A percentile compares a stretch with the other conserved stretches of the same genome.
phyloP scores from a whole-genome alignment of 2,113 vertebrate species.

The Tachysurus vachellii region DNA sequence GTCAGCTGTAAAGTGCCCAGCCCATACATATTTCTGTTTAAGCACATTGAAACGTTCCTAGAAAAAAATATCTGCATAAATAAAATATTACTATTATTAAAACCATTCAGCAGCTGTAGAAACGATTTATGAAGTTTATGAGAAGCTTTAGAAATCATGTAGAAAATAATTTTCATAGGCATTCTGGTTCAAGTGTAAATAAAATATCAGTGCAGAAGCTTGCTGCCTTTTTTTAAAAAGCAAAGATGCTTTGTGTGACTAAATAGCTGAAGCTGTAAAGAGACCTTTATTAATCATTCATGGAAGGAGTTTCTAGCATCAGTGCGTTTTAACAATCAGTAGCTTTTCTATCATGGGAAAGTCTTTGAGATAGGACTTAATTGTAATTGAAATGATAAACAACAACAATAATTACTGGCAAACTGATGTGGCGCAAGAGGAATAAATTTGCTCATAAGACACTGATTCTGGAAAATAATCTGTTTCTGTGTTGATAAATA shows the following conservation, averaged over 20 bases:
- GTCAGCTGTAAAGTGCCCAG: conserved; percentile 7
- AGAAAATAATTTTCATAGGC: too few relatives aligned
- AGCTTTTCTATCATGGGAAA: neutral
- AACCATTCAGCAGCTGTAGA: neutral
- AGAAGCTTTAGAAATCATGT: neutral
- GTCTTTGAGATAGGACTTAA: neutral
- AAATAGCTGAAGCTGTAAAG: neutral
- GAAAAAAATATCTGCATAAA: neutral
- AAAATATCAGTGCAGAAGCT: neutral
- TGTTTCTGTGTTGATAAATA: neutral
- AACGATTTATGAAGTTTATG: neutral
- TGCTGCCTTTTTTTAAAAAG: neutral
- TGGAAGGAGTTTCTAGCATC: neutral
- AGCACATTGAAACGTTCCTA: neutral
- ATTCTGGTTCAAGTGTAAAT: neutral
- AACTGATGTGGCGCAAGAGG: neutral
- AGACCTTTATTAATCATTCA: neutral
- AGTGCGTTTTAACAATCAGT: neutral
- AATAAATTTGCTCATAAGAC: neutral
- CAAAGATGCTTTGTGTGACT: neutral
- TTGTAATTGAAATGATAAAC: neutral
- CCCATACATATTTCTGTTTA: neutral
- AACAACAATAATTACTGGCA: neutral
- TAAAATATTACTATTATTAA: neutral
- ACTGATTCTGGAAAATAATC: neutral